A percentile compares a stretch with the other conserved stretches of the same genome.
Conservation (phyloP, 2,888 invertebrate species). For the Diarsia dahlii region DNA sequence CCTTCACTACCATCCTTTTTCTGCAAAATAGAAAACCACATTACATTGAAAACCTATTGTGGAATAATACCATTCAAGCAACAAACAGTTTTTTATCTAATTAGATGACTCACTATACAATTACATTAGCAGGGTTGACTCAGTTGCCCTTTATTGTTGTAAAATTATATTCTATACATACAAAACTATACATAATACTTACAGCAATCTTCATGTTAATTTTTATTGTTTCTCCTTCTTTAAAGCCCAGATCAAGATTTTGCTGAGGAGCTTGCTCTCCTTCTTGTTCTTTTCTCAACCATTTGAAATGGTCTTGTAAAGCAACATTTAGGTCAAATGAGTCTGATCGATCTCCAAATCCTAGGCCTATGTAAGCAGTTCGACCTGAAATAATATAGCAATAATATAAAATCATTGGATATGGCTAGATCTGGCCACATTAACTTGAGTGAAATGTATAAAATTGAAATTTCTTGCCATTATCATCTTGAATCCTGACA, state of each 20-base stretch:
- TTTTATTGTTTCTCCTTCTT: slow-evolving; percentile 99
- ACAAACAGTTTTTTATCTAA: slow-evolving; percentile 41
- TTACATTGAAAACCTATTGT: not conserved
- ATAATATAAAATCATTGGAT: slow-evolving; percentile 2
- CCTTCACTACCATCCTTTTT: slow-evolving; percentile 97
- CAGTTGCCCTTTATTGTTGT: slow-evolving; percentile 35
- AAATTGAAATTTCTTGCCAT: slow-evolving; percentile 90
- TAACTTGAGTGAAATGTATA: slow-evolving; percentile 12
- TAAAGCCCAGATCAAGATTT: slow-evolving; percentile 98
- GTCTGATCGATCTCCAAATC: slow-evolving; percentile 99
- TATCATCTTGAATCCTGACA: slow-evolving; percentile 97
- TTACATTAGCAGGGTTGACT: slow-evolving; percentile 46
- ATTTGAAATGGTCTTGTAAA: slow-evolving; percentile 99
- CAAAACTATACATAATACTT: slow-evolving; percentile 68
- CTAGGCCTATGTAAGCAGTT: slow-evolving; percentile 98
- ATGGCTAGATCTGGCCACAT: not conserved
- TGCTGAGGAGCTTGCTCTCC: slow-evolving; percentile 94
- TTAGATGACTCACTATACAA: slow-evolving; percentile 45
- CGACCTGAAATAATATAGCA: slow-evolving; percentile 89
- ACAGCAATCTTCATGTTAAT: slow-evolving; percentile 99
- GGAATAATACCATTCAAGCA: slow-evolving; percentile 28
- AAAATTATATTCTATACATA: slow-evolving; percentile 30
- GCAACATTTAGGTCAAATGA: slow-evolving; percentile 99
- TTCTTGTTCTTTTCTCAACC: slow-evolving; percentile 95
- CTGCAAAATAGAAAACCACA: slow-evolving; percentile 84